Evolutionary conservation across 2,797 vertebrate genomes (phyloP).

Genomic region (Capromys pilorides): DNA sequence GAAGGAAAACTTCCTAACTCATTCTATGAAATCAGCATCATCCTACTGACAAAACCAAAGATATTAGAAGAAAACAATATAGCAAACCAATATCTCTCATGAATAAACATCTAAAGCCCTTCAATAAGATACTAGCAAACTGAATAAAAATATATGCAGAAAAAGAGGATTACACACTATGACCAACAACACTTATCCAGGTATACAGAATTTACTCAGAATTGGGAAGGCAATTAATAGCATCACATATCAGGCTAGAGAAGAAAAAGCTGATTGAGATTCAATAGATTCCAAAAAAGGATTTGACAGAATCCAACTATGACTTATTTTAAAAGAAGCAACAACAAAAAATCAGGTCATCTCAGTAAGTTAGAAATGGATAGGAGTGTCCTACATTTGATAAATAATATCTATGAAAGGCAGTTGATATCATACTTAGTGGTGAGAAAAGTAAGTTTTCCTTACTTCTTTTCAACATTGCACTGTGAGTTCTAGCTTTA

Average conservation of each 20-base stretch:
- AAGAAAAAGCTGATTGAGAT: background rate
- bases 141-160: background rate
- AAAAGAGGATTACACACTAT: background rate
- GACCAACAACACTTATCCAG: background rate
- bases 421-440: background rate
- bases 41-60: background rate
- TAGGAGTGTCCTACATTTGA: background rate
- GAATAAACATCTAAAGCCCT: background rate
- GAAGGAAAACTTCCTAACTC: background rate
- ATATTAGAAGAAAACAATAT: background rate
- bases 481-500: background rate
- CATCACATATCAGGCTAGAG: background rate
- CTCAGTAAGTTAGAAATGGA: background rate
- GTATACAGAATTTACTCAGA: background rate
- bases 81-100: background rate
- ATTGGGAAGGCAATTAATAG: background rate
- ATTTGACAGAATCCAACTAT: background rate
- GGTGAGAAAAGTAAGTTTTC: background rate
- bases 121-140: background rate
- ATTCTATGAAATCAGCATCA: background rate
- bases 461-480: background rate
- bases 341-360: background rate
- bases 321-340: background rate
- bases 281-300: background rate
- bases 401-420: background rate